phyloP scores from a whole-genome alignment of 1,140 invertebrate genomes.

The Drosophila kanapiae region DNA sequence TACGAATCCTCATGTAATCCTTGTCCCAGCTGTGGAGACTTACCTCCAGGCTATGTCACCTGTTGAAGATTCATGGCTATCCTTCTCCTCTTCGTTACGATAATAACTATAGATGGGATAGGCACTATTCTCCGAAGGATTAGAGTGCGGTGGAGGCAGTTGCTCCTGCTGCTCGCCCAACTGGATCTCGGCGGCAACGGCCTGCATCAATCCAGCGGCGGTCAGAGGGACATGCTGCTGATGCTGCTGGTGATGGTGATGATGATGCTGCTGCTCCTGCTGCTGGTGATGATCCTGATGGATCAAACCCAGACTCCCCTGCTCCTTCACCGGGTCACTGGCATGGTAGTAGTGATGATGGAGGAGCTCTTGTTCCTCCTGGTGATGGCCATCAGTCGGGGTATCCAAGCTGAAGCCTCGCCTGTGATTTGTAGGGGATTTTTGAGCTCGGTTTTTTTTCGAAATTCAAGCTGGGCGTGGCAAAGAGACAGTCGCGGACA shows the following conservation, averaged over 20 bases:
- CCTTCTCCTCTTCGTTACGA: constrained; percentile 36
- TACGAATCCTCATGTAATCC: no score
- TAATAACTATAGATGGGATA: constrained; percentile 68
- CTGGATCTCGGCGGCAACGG: constrained; percentile 52
- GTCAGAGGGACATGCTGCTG: constrained; percentile 41
- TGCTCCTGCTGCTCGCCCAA: constrained; percentile 46
- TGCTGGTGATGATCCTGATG: constrained; percentile 4
- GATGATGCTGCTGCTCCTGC: constrained; percentile 7
- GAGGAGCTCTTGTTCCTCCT: constrained; percentile 23
- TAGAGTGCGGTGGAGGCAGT: constrained; percentile 12
- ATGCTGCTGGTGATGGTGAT: constrained; percentile 35
- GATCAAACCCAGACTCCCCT: not conserved
- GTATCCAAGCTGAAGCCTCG: constrained; percentile 44
- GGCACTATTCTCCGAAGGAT: constrained; percentile 20
- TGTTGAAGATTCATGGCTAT: constrained; percentile 11
- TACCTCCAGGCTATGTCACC: constrained; percentile 63
- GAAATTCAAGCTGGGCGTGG: constrained; percentile 23
- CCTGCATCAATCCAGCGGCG: constrained; percentile 55
- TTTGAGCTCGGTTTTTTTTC: not conserved
- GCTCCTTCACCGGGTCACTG: constrained; percentile 18
- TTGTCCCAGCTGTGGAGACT: constrained; percentile 25
- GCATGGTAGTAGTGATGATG: constrained; percentile 15
- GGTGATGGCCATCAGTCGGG: constrained; percentile 22
- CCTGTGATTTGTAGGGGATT: constrained; percentile 6
- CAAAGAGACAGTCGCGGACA: constrained; percentile 17